Conservation (phyloP, 2,888 invertebrate species). For the Aelia acuminata region DNA sequence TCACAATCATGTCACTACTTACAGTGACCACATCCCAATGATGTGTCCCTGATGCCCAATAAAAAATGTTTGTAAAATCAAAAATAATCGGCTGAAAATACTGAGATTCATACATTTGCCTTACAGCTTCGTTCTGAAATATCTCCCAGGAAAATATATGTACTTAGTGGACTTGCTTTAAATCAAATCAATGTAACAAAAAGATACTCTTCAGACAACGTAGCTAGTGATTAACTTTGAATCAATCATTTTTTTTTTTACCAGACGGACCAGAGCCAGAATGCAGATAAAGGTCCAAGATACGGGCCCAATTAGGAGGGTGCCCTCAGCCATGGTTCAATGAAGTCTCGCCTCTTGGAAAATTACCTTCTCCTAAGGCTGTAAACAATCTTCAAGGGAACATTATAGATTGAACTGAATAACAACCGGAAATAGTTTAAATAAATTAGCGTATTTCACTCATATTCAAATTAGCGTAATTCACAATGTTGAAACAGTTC, state of each 20-base stretch:
- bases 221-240: background rate
- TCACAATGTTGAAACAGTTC: background rate
- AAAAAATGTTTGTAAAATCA: too few relatives aligned
- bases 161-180: too few relatives aligned
- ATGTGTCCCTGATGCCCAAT: too few relatives aligned
- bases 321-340: background rate
- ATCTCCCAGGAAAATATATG: too few relatives aligned
- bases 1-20: too few relatives aligned
- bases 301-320: background rate
- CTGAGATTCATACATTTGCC: too few relatives aligned
- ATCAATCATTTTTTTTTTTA: background rate
- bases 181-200: too few relatives aligned
- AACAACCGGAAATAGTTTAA: background rate
- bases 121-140: too few relatives aligned
- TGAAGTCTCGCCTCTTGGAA: background rate
- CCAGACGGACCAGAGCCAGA: background rate
- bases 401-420: background rate
- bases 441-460: too few relatives aligned
- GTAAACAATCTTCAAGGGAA: background rate
- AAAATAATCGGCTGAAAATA: too few relatives aligned
- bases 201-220: background rate
- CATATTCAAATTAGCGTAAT: background rate
- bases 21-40: too few relatives aligned
- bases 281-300: background rate
- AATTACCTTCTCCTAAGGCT: background rate